These are phyloP conservation scores for Diorhabda sublineata DNA, from an alignment of 1,140 invertebrate genomes.

Conservation along the genomic window DNA sequence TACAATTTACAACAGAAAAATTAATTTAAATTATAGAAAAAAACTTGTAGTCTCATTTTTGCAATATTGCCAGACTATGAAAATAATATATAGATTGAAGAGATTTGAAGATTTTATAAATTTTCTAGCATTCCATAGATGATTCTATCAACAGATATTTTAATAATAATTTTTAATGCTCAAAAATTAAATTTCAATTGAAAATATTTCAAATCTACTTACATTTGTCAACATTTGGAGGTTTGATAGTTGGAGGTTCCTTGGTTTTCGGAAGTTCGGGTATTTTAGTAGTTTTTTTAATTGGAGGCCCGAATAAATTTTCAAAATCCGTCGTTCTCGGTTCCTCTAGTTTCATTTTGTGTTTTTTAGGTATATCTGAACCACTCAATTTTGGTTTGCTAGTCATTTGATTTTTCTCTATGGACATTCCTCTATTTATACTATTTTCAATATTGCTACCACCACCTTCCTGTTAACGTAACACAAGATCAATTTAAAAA, in stretches of 20 bases:
- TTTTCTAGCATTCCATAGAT: no score
- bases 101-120: no score
- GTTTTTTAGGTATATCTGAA: conserved; percentile 56
- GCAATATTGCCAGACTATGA: no score
- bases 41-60: no score
- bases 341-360: conserved; percentile 60
- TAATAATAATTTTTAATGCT: no score
- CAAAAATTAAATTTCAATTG: neutral
- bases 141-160: no score
- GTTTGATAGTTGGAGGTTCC: conserved; percentile 15
- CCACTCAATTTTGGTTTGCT: conserved; percentile 66
- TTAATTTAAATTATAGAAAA: no score
- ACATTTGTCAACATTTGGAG: conserved; percentile 10
- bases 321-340: conserved; percentile 61
- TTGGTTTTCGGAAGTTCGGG: conserved; percentile 51
- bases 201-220: neutral
- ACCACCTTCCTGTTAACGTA: no score
- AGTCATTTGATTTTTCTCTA: conserved; percentile 51
- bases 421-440: conserved; percentile 20
- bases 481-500: no score
- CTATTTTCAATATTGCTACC: conserved; percentile 16
- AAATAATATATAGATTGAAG: no score
- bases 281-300: conserved; percentile 64
- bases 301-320: conserved; percentile 73
- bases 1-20: no score